Evolutionary conservation across 1,140 invertebrate genomes (phyloP).

Genomic region (Tyrophagus putrescentiae): DNA sequence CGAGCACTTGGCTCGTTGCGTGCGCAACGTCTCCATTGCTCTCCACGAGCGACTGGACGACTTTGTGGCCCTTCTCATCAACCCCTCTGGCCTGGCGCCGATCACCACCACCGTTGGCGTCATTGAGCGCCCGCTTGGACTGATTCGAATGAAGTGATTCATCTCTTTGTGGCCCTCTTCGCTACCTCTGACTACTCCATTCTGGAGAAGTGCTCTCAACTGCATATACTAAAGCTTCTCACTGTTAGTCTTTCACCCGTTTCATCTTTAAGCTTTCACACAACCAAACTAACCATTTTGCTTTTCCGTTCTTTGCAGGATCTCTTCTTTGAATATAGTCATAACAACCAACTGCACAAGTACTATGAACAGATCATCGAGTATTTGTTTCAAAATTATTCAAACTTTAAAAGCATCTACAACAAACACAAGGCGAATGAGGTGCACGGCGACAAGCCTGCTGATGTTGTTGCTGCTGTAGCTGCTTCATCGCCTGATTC

Average conservation of each 20-base stretch:
- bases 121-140: constrained; percentile 56
- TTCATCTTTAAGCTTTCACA: constrained; percentile 17
- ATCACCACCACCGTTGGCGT: constrained; percentile 48
- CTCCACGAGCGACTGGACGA: constrained; percentile 50
- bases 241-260: constrained; percentile 38
- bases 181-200: constrained; percentile 47
- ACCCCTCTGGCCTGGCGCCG: constrained; percentile 50
- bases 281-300: too few species aligned
- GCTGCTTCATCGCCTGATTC: not conserved
- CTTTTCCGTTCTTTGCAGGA: constrained; percentile 43
- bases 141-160: constrained; percentile 52
- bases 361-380: constrained; percentile 58
- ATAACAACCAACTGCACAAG: constrained; percentile 79
- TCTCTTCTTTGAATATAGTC: constrained; percentile 62
- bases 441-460: too few species aligned
- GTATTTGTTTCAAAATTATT: constrained; percentile 23
- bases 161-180: constrained; percentile 52
- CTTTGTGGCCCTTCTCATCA: constrained; percentile 51
- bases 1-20: constrained; percentile 40
- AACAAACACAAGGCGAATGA: constrained; percentile 8
- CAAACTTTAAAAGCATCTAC: constrained; percentile 7
- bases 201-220: constrained; percentile 37
- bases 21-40: constrained; percentile 43
- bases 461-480: too few species aligned
- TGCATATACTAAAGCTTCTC: constrained; percentile 46